These are phyloP conservation scores for Atrichornis clamosus DNA, from an alignment of 2,113 vertebrate genomes.

Conservation along the genomic window DNA sequence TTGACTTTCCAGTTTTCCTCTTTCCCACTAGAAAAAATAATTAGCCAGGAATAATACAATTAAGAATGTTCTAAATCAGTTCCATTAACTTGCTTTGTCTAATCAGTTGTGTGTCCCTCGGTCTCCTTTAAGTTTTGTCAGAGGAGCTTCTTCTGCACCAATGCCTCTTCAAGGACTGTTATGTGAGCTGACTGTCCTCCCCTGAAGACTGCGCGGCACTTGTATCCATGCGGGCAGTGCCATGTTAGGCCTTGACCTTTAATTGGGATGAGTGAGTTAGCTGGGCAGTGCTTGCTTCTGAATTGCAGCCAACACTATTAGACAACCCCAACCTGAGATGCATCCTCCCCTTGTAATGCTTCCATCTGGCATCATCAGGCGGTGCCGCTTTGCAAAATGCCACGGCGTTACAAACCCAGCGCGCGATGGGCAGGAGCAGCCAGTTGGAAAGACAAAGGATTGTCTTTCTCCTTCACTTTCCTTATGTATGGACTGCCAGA, in stretches of 20 bases:
- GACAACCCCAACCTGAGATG: conserved; percentile 2
- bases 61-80: conserved; percentile 6
- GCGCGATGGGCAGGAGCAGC: background rate
- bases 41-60: conserved; percentile 38
- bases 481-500: background rate
- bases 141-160: background rate
- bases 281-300: background rate
- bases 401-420: background rate
- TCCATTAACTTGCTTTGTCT: background rate
- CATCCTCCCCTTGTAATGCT: background rate
- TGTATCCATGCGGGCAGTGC: background rate
- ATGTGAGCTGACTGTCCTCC: background rate
- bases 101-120: background rate
- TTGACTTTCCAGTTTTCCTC: background rate
- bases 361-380: conserved; percentile 36
- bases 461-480: background rate
- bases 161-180: background rate
- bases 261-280: background rate
- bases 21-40: conserved; percentile 48
- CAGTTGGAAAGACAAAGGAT: background rate
- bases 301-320: conserved; percentile 9
- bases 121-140: background rate
- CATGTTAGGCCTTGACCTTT: conserved; percentile 5
- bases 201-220: background rate
- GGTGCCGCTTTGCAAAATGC: background rate